phyloP scores from a whole-genome alignment of 2,113 vertebrate genomes.

The Ifrita kowaldi region DNA sequence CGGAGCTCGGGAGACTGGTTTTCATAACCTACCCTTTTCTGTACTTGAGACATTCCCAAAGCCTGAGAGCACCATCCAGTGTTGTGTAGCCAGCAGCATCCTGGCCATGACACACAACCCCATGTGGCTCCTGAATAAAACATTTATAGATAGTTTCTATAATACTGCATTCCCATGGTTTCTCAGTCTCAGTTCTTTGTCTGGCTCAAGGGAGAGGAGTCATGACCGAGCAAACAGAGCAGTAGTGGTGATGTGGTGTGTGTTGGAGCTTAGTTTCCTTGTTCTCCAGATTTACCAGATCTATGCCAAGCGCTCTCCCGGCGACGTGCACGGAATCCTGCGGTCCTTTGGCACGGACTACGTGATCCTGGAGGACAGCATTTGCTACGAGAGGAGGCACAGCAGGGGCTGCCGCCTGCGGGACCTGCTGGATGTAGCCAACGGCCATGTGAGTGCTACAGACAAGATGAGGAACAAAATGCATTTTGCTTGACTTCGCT shows the following conservation, averaged over 20 bases:
- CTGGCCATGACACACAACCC: neutral
- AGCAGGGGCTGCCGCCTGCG: constrained; percentile 87
- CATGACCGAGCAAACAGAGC: neutral
- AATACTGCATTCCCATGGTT: neutral
- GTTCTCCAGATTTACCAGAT: constrained; percentile 89
- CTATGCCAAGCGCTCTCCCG: constrained; percentile 84
- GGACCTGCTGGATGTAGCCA: constrained; percentile 89
- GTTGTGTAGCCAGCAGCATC: neutral
- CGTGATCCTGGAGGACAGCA: constrained; percentile 92
- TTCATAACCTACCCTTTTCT: neutral
- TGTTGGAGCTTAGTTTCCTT: neutral
- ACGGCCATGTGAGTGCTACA: constrained; percentile 84
- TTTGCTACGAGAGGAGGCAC: constrained; percentile 90
- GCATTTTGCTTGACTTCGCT: neutral
- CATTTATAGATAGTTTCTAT: neutral
- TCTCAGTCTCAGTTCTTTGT: neutral
- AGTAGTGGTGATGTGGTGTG: neutral
- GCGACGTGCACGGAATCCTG: constrained; percentile 82
- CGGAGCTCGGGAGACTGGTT: neutral
- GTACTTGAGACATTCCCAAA: neutral
- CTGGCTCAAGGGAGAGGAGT: neutral
- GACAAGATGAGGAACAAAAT: too few relatives aligned
- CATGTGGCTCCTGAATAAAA: neutral
- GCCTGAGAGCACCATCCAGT: neutral
- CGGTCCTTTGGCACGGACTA: constrained; percentile 85